Evolutionary conservation across 1,140 invertebrate genomes (phyloP), one percentile per base, ranked within the genome.

Genomic region (Drosophila tani): DNA sequence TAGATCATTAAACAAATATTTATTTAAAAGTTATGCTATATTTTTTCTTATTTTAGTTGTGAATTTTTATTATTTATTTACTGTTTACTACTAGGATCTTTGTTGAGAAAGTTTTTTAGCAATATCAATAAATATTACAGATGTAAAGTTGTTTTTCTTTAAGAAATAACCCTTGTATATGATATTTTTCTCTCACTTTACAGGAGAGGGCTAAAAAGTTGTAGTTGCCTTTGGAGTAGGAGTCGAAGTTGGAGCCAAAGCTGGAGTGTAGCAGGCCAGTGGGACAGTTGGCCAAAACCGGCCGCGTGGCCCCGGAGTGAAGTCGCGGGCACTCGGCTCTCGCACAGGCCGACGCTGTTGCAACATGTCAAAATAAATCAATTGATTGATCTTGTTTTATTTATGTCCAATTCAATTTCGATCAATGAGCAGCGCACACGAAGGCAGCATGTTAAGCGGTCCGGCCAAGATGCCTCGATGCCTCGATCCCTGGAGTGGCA

Each of bases 341-440:
- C 67, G 46, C 68, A 73, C 55, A 50, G 67, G 67, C 67, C 53
- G 50, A 43, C 85, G 71, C 75, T 91, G 81, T 85, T 91, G 82
- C 91, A 92, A 92, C 87, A 92, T 92, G 91, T 92, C 91, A 91
- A 92, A 92, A 92, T 92, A 92, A 92, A 92, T 92, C 91, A 92
- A 92, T 92, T 92, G 91, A 92, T 92, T 92, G 92, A 92, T 92
- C 92, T 92, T 92, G 91, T 78, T 92, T 92, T 92, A 92, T 92
- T 92, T 92, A 92, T 92, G 91, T 92, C 91, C 91, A 92, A 92
- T 92, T 90, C 91, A 92, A 92, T 92, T 92, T 91, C 91, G 90
- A 92, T 92, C 91, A 92, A 91, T 86, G 90, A 91, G 90, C 84
- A 86, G 73, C 74, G 81, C 86, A 82, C 85, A 90, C 81, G 85